Percentiles rank a stretch among this genome's conserved stretches.
Evolutionary conservation across 2,888 invertebrate species (phyloP).

Genomic region (Hyalella azteca): DNA sequence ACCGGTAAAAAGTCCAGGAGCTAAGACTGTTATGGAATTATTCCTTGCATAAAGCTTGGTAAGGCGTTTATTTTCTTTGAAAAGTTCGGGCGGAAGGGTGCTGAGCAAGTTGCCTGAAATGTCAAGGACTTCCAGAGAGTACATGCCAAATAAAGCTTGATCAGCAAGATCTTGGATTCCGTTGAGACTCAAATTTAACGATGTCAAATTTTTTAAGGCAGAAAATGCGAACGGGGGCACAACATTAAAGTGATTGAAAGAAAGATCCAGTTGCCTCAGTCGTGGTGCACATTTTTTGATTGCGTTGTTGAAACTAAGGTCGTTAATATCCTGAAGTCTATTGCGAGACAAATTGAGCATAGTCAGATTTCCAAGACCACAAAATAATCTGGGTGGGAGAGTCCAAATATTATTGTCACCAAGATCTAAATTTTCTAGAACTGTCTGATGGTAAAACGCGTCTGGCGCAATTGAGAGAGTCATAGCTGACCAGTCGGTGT

Average conservation of each 20-base stretch:
- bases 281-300: conserved; percentile 60
- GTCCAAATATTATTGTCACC: conserved; percentile 82
- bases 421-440: conserved; percentile 76
- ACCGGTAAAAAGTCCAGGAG: conserved; percentile 83
- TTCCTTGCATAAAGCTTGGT: conserved; percentile 89
- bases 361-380: conserved; percentile 75
- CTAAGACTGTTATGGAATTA: conserved; percentile 85
- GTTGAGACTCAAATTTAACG: conserved; percentile 84
- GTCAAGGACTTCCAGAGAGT: conserved; percentile 66
- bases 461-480: conserved; percentile 76
- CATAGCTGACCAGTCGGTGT: conserved; percentile 83
- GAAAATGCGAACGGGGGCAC: conserved; percentile 86
- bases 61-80: conserved; percentile 71
- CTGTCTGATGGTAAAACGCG: conserved; percentile 68
- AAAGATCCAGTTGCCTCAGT: conserved; percentile 83
- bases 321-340: conserved; percentile 76
- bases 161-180: conserved; percentile 79
- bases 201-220: conserved; percentile 77
- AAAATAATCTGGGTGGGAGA: conserved; percentile 77
- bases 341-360: conserved; percentile 79
- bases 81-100: conserved; percentile 81
- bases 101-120: conserved; percentile 81
- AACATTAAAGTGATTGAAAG: conserved; percentile 88
- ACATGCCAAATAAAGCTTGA: conserved; percentile 58
- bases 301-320: conserved; percentile 69